A percentile compares a stretch with the other conserved stretches of the same genome.
Evolutionary conservation across 1,140 invertebrate genomes (phyloP).

Genomic region (Cydia strobilella): DNA sequence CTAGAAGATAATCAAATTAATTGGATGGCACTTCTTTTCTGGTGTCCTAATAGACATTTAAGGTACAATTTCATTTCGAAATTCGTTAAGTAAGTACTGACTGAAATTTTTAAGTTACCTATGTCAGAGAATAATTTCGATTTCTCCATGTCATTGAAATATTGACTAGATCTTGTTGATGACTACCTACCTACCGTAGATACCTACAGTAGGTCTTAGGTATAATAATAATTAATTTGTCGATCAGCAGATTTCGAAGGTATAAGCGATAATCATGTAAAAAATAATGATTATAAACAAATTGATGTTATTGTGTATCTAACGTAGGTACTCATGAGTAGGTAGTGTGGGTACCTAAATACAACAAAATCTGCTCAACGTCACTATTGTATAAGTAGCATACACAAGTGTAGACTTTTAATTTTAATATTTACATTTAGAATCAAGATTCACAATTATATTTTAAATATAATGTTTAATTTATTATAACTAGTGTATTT

Average conservation of each 20-base stretch:
- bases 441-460: not conserved
- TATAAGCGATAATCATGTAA: no score
- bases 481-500: not conserved
- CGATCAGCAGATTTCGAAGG: not conserved
- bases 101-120: not conserved
- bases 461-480: not conserved
- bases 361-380: not conserved
- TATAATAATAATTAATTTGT: not conserved
- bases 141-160: constrained; percentile 40
- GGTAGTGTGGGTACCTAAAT: not conserved
- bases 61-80: constrained; percentile 32
- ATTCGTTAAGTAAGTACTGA: constrained; percentile 1
- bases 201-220: no score
- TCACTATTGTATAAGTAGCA: not conserved
- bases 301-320: no score
- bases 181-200: not conserved
- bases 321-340: no score
- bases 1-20: constrained; percentile 63
- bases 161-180: constrained; percentile 12
- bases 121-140: not conserved
- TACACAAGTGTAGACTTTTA: not conserved
- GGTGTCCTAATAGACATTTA: constrained; percentile 48
- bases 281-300: no score
- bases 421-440: not conserved
- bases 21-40: constrained; percentile 72